Conservation (phyloP, 2,888 invertebrate species). For the Temnothorax unifasciatus region DNA sequence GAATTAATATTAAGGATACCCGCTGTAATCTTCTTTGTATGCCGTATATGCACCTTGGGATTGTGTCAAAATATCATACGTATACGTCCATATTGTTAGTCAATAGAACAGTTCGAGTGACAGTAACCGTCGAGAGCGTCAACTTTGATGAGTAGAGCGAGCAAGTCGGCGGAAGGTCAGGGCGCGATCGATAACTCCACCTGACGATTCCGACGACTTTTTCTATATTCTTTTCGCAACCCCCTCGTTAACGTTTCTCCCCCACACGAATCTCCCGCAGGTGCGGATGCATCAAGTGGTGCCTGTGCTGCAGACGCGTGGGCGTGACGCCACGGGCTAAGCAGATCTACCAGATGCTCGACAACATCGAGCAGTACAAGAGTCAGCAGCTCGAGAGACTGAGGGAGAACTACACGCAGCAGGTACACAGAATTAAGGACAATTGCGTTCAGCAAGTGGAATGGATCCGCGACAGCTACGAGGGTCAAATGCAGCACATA, state of each 20-base stretch:
- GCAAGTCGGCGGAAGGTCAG: slow-evolving; percentile 22
- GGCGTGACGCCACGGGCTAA: slow-evolving; percentile 92
- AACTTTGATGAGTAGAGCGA: slow-evolving; percentile 2
- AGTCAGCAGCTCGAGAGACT: slow-evolving; percentile 95
- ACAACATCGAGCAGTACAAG: slow-evolving; percentile 96
- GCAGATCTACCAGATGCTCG: slow-evolving; percentile 95
- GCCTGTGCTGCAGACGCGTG: slow-evolving; percentile 91
- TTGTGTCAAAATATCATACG: neutral
- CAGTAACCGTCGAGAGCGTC: neutral
- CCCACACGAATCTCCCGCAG: slow-evolving; percentile 86
- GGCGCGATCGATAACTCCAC: slow-evolving; percentile 43
- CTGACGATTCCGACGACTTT: slow-evolving; percentile 42
- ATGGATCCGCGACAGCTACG: slow-evolving; percentile 97
- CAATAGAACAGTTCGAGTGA: slow-evolving; percentile 4
- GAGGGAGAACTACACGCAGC: slow-evolving; percentile 96
- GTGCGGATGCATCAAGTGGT: slow-evolving; percentile 91
- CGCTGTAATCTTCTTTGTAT: neutral
- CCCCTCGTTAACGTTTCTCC: neutral
- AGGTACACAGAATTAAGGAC: slow-evolving; percentile 96
- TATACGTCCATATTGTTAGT: neutral
- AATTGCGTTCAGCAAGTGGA: slow-evolving; percentile 98
- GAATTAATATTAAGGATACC: neutral
- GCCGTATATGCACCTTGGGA: neutral
- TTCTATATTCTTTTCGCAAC: slow-evolving; percentile 14
- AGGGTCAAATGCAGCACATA: slow-evolving; percentile 94